A percentile compares a stretch with the other conserved stretches of the same genome.
phyloP scores from a whole-genome alignment of 2,113 vertebrate species.

The Psilopogon haemacephalus region DNA sequence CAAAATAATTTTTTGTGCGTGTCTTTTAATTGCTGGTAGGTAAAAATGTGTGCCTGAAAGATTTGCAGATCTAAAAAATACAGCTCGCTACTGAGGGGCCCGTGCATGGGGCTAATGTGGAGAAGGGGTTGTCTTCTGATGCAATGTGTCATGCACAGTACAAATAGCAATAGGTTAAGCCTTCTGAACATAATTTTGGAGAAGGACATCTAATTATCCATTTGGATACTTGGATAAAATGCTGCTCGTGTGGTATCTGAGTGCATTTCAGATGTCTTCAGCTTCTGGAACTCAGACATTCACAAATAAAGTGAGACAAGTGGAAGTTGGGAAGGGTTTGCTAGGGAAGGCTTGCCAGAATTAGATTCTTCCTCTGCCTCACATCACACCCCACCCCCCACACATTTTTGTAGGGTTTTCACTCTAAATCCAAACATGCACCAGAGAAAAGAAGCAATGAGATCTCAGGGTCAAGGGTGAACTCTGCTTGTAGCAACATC shows the following conservation, averaged over 20 bases:
- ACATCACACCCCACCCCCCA: background rate
- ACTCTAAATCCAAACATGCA: constrained; percentile 53
- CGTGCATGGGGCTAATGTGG: background rate
- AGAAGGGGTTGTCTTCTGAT: background rate
- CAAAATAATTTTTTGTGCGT: background rate
- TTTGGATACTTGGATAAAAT: background rate
- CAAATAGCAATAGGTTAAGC: background rate
- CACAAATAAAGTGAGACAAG: constrained; percentile 21
- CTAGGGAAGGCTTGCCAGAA: constrained; percentile 28
- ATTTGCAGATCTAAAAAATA: background rate
- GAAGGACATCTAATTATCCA: background rate
- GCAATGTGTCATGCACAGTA: background rate
- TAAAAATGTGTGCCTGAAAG: background rate
- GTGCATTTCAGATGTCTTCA: background rate
- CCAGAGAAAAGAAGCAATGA: constrained; percentile 39
- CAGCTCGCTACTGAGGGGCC: background rate
- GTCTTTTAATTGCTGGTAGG: background rate
- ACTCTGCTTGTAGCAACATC: constrained; percentile 67
- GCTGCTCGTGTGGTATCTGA: background rate
- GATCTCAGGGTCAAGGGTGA: constrained; percentile 32
- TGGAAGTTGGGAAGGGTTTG: background rate
- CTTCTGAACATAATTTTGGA: background rate
- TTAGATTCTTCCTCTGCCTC: background rate
- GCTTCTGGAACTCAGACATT: background rate
- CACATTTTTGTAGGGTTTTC: constrained; percentile 56